Evolutionary conservation across 2,113 vertebrate species (phyloP), one percentile per base, ranked within the genome.

Genomic region (Leptobrachium leishanense): DNA sequence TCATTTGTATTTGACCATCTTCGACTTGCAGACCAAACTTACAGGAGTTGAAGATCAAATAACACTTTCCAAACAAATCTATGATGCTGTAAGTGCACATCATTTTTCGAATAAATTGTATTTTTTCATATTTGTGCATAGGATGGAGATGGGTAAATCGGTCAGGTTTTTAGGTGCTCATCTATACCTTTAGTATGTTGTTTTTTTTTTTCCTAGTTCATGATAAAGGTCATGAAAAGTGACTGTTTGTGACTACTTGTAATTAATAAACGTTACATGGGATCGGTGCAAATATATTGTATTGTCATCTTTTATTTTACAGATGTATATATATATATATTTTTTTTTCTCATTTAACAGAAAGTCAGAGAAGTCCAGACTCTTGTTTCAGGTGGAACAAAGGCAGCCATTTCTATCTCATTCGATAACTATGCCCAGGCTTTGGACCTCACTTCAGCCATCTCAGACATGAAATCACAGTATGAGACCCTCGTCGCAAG

Each of bases 351-450:
- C 46, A 50, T 39, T 31, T 31, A 31, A 6, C 74, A 89, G 89
- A 89, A 86, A 87, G 87, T 90, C 54, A 88, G 85, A 75, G 89
- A 89, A 82, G 87, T 88, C 42, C 82, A 86, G 63, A 87, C 84
- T 77, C 84, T 89, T n/a, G 72, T 89, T 46, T 85, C 82, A 1
- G 85, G 86, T 43, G 82, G 86, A 31, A 57, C 86, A 75, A 89
- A 82, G 75, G 88, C 89, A n/a, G 88, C 87, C 4, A 74, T 89
- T 78, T 90, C 87, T 68, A 89, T 90, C 78, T 88, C 86, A 0
- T 86, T 90, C 71, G 84, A 87, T 77, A 89, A 89, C 72, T 75
- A 86, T 0, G 85, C 84, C 3, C 88, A 89, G 59, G 86, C 88
- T 1, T 73, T 83, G 13, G 87, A 88, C 75, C 86, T 90, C 66